Evolutionary conservation across 2,113 vertebrate genomes (phyloP), one percentile per base, ranked within the genome.

Genomic region (Tychaedon coryphoeus): DNA sequence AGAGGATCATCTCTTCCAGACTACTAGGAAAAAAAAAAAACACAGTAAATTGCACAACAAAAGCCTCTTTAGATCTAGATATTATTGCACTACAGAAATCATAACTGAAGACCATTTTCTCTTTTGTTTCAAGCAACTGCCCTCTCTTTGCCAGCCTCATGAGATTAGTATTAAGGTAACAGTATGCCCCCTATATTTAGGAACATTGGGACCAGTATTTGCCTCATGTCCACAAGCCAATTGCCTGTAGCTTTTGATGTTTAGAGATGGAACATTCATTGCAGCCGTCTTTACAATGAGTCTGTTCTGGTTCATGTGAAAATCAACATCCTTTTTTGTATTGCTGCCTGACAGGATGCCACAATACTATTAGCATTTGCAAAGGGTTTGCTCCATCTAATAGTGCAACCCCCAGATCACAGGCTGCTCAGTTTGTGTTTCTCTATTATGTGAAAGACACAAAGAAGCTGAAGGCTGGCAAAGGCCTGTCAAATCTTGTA

Each of bases 361-460:
- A 98, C 98, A 98, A 99, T 98, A 98, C 98, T 96, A 99, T 99
- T 99, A 99, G 99, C 99, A 99, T 99, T 98, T 99, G 98, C 98
- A 99, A 99, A 99, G 99, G 96, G 98, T 94, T 97, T 98, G 97
- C 98, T 98, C 97, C 40, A 67, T 98, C 98, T 98, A 97, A 98
- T 98, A 98, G 98, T 93, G 94, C 87, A 96, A 82, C 97, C 97
- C 97, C 94, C 98, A 76, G 98, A 98, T 96, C 98, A 93, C 97
- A 98, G 98, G 97, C 98, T 99, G 98, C 98, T 98, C 98, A 98
- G 98, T 98, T 99, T 98, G 98, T 98, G 98, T 98, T 98, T 98
- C 98, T 97, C 98, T 98, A 99, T 99, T 99, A 99, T 99, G 97
- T 83, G 92, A 78, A 90, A 96, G 98, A 98, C 98, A 99, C 99